Conservation (phyloP, 1,140 invertebrate species). For the Apocrypta bakeri region DNA sequence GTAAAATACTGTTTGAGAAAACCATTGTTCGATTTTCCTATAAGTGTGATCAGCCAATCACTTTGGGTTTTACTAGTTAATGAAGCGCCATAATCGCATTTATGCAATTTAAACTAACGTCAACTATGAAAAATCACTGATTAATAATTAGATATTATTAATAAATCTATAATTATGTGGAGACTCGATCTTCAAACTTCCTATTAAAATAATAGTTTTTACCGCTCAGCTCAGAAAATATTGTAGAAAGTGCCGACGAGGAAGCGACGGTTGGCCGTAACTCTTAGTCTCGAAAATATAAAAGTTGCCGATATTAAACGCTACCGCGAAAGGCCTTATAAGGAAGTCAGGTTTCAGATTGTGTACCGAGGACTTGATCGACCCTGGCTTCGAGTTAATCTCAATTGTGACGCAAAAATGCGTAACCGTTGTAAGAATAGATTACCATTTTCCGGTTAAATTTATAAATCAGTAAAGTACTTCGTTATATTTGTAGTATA, state of each 20-base stretch:
- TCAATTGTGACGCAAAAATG: neutral
- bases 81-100: neutral
- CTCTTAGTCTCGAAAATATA: conserved; percentile 4
- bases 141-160: conserved; percentile 4
- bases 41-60: too few relatives aligned
- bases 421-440: neutral
- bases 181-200: neutral
- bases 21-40: too few relatives aligned
- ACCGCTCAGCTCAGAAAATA: neutral
- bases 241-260: conserved; percentile 6
- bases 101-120: neutral
- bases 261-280: neutral
- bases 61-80: neutral
- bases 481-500: neutral
- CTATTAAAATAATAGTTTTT: neutral
- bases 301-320: conserved; percentile 2
- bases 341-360: neutral
- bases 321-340: neutral
- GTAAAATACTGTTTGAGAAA: too few relatives aligned
- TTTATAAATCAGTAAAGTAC: too few relatives aligned
- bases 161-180: neutral
- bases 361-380: neutral
- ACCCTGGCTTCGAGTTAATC: neutral
- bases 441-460: neutral
- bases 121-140: neutral